Conservation (phyloP, 2,888 invertebrate genomes). For the Conops quadrifasciatus region DNA sequence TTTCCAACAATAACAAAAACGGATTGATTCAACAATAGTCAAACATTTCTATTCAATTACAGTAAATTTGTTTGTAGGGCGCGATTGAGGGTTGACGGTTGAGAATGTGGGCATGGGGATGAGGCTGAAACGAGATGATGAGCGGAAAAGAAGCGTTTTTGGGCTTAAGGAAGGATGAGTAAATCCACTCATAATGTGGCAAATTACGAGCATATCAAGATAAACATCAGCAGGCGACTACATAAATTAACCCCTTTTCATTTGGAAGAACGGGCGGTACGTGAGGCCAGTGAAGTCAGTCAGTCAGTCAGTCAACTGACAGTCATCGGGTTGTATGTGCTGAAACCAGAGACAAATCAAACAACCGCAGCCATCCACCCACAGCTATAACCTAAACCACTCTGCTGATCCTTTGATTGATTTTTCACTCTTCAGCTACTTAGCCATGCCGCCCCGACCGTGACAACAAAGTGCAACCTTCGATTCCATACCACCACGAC, state of each 20-base stretch:
- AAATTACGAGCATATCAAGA: conserved; percentile 51
- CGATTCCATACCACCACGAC: neutral
- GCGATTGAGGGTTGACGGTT: neutral
- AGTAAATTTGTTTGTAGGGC: neutral
- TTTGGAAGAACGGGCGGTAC: too few relatives aligned
- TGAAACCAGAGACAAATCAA: conserved; percentile 16
- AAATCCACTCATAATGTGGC: conserved; percentile 51
- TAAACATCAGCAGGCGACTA: conserved; percentile 48
- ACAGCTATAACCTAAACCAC: neutral
- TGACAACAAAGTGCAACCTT: neutral
- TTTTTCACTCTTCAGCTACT: neutral
- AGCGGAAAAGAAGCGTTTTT: neutral
- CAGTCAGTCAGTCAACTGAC: neutral
- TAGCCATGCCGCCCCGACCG: neutral
- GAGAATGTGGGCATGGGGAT: neutral
- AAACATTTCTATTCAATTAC: conserved; percentile 34
- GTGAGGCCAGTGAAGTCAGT: too few relatives aligned
- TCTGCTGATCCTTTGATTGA: conserved; percentile 32
- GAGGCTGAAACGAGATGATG: neutral
- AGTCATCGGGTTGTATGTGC: neutral
- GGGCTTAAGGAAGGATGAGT: conserved; percentile 28
- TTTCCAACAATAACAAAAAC: conserved; percentile 19
- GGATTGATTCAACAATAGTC: conserved; percentile 17
- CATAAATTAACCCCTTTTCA: conserved; percentile 43
- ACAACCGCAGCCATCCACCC: neutral